These are phyloP conservation scores for Beaufortia kweichowensis DNA, from an alignment of 2,113 vertebrate genomes.

Conservation along the genomic window DNA sequence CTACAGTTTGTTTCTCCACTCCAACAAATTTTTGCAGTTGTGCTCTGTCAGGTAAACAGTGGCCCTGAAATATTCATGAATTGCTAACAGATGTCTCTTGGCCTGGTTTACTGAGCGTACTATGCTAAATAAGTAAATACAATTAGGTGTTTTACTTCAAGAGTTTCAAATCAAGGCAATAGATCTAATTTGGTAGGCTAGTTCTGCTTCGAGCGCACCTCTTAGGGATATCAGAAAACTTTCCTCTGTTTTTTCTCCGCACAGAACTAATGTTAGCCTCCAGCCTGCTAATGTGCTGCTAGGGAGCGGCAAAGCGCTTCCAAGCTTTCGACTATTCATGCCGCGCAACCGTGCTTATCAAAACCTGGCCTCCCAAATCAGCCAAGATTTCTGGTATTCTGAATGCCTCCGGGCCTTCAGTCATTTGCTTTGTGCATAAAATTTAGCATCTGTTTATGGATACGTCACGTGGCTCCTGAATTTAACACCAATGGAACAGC, in stretches of 20 bases:
- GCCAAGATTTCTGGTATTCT: conserved; percentile 58
- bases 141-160: conserved; percentile 52
- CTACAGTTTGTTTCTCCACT: background rate
- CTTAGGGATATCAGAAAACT: conserved; percentile 47
- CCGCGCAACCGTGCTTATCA: conserved; percentile 54
- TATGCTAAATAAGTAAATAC: conserved; percentile 55
- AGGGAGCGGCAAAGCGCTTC: conserved; percentile 41
- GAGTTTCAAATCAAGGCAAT: conserved; percentile 39
- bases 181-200: conserved; percentile 49
- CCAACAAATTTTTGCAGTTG: conserved; percentile 4
- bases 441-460: conserved; percentile 66
- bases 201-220: conserved; percentile 38
- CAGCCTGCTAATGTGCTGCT: conserved; percentile 48
- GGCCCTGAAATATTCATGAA: conserved; percentile 57
- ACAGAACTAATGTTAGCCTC: conserved; percentile 39
- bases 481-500: conserved; percentile 46
- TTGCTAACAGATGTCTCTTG: conserved; percentile 55
- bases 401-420: conserved; percentile 62
- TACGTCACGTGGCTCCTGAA: conserved; percentile 57
- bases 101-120: conserved; percentile 47
- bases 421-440: conserved; percentile 63
- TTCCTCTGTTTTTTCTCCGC: conserved; percentile 14
- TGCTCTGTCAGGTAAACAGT: conserved; percentile 47
- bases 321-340: conserved; percentile 38
- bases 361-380: conserved; percentile 62